A percentile compares a stretch with the other conserved stretches of the same genome.
Evolutionary conservation across 2,113 vertebrate genomes (phyloP).

Genomic region (Myiozetetes cayanensis): DNA sequence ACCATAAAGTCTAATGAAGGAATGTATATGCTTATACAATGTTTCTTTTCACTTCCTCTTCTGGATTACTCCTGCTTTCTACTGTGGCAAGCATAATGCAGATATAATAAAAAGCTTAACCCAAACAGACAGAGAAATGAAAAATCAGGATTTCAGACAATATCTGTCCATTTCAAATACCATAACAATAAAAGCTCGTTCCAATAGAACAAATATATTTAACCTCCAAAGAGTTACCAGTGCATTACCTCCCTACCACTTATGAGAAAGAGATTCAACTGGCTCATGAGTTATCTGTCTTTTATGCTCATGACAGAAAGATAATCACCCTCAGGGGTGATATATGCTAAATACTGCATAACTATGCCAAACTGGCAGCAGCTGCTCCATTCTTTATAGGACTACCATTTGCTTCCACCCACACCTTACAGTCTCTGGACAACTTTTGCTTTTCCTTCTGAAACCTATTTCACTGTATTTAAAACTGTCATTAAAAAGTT

Average conservation of each 20-base stretch:
- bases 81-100: conserved; percentile 30
- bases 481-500: conserved; percentile 51
- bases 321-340: conserved; percentile 50
- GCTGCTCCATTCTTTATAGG: conserved; percentile 15
- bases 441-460: conserved; percentile 20
- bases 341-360: conserved; percentile 44
- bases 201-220: conserved; percentile 27
- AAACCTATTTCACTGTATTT: conserved; percentile 51
- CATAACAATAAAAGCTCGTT: conserved; percentile 25
- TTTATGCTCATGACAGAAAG: conserved; percentile 53
- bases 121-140: conserved; percentile 27
- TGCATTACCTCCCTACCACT: neutral
- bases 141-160: conserved; percentile 33
- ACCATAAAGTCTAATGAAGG: neutral
- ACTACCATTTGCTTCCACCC: conserved; percentile 36
- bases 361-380: conserved; percentile 38
- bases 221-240: conserved; percentile 25
- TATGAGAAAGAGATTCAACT: conserved; percentile 41
- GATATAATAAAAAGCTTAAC: conserved; percentile 49
- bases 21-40: neutral
- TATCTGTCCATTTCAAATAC: conserved; percentile 5
- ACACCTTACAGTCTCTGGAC: neutral
- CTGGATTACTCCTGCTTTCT: neutral
- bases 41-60: neutral
- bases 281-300: conserved; percentile 41